phyloP scores from a whole-genome alignment of 2,888 invertebrate genomes.

The Ashinkailepas kermadecensis region DNA sequence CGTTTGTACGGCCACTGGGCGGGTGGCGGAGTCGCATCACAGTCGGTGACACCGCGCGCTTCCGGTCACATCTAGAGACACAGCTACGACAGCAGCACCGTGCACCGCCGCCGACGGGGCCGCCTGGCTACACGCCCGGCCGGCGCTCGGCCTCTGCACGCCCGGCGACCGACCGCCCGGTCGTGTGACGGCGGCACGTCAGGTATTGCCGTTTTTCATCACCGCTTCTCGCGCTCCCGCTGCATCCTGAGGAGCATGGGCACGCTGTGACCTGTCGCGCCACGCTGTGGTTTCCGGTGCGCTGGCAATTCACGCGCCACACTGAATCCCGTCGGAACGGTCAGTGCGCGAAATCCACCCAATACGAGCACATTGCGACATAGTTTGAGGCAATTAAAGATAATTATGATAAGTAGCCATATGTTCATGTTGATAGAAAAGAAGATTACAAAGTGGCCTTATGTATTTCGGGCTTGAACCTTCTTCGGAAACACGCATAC shows the following conservation, averaged over 20 bases:
- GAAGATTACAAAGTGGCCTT: too few relatives aligned
- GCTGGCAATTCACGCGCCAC: too few relatives aligned
- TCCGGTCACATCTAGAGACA: neutral
- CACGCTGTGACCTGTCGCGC: neutral
- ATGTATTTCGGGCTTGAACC: too few relatives aligned
- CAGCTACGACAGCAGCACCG: neutral
- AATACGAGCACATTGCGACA: too few relatives aligned
- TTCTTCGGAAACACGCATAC: too few relatives aligned
- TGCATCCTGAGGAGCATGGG: neutral
- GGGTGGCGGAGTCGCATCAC: neutral
- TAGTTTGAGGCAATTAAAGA: too few relatives aligned
- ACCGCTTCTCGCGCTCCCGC: slow-evolving; percentile 6
- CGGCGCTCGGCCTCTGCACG: neutral
- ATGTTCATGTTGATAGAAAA: too few relatives aligned
- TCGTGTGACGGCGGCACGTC: neutral
- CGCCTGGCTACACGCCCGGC: too few relatives aligned
- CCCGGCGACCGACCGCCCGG: too few relatives aligned
- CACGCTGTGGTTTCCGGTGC: neutral
- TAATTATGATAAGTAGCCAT: too few relatives aligned
- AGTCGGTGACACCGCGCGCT: neutral
- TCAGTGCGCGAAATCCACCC: too few relatives aligned
- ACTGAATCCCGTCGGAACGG: neutral
- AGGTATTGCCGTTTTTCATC: neutral
- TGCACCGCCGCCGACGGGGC: too few relatives aligned
- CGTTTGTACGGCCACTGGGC: neutral